Conservation (phyloP, 1,140 invertebrate species). For the Scaptomyza montana region DNA sequence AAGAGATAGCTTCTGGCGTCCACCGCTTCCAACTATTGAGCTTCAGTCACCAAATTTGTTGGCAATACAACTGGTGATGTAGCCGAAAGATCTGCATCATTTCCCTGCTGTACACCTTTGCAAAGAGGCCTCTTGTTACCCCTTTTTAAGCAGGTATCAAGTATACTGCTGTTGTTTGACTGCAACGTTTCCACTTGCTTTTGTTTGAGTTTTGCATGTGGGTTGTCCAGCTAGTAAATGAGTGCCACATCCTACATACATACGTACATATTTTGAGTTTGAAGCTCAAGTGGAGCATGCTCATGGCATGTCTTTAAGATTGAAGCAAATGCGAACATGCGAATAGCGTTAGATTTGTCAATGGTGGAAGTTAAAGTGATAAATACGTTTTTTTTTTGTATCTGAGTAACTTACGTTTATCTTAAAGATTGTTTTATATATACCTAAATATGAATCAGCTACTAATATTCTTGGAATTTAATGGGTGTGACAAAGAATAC, state of each 20-base stretch:
- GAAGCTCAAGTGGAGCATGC: not conserved
- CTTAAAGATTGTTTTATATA: not conserved
- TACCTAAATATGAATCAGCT: conserved; percentile 1
- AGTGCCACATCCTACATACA: not conserved
- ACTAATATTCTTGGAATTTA: not conserved
- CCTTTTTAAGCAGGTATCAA: no score
- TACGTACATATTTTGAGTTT: not conserved
- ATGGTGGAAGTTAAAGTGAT: no score
- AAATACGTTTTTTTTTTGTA: no score
- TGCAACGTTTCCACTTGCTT: no score
- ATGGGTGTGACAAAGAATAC: not conserved
- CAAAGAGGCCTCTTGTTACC: no score
- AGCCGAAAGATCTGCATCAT: no score
- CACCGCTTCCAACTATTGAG: no score
- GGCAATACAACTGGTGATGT: no score
- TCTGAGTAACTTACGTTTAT: not conserved
- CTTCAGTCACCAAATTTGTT: no score
- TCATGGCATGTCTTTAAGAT: conserved; percentile 8
- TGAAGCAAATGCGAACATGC: not conserved
- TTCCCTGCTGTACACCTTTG: no score
- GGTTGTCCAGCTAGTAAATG: conserved; percentile 26
- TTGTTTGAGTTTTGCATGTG: conserved; percentile 28
- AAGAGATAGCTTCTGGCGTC: no score
- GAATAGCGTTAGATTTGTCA: conserved; percentile 5
- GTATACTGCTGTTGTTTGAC: no score